A percentile compares a stretch with the other conserved stretches of the same genome.
phyloP scores from a whole-genome alignment of 2,113 vertebrate genomes.

The Forbesichthys papilliferus region DNA sequence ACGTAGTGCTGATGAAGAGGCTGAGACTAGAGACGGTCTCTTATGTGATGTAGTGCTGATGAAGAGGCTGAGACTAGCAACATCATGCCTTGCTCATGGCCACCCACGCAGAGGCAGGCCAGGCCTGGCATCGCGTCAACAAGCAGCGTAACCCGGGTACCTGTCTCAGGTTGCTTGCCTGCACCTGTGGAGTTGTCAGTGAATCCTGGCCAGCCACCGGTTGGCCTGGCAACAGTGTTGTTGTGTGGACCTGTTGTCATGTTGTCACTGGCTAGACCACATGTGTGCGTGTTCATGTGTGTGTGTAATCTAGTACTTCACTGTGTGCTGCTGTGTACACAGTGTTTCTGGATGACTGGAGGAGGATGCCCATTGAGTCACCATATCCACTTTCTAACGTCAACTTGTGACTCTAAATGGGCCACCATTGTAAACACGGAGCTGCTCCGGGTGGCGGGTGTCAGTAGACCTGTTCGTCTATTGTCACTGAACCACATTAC shows the following conservation, averaged over 20 bases:
- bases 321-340: no score
- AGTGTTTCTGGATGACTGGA: no score
- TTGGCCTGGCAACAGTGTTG: conserved; percentile 27
- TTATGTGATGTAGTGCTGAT: no score
- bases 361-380: no score
- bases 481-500: neutral
- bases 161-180: conserved; percentile 34
- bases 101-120: no score
- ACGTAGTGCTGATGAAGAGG: no score
- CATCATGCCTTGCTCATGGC: no score
- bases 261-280: no score
- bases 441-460: neutral
- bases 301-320: neutral
- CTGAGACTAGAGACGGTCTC: no score
- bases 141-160: conserved; percentile 1
- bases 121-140: neutral
- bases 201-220: conserved; percentile 44
- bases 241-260: no score
- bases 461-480: neutral
- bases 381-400: no score
- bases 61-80: no score
- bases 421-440: neutral
- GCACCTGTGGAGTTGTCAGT: conserved; percentile 42
- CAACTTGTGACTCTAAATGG: neutral
- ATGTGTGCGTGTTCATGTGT: conserved; percentile 1